Conservation (phyloP, 30 jellyfish, hydroid and myxozoan species). For the Cassiopea andromeda region DNA sequence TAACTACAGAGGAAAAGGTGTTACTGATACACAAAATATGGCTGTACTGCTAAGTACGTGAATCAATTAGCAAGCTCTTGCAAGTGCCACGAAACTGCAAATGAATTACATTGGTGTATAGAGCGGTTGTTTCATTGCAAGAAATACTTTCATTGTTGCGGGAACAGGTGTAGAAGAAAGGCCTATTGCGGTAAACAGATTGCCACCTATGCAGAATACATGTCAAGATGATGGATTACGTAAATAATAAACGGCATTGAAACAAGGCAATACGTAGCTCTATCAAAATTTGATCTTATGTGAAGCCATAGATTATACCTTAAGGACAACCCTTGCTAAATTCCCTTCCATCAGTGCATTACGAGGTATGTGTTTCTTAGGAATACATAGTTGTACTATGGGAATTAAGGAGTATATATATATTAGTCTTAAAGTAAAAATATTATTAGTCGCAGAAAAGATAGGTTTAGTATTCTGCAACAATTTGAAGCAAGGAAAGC, state of each 20-base stretch:
- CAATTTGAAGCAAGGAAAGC: not conserved
- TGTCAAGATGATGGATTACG: constrained; percentile 16
- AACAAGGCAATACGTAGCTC: not conserved
- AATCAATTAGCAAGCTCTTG: too few relatives aligned
- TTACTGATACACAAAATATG: too few relatives aligned
- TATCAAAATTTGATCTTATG: not conserved
- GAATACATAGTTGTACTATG: too few relatives aligned
- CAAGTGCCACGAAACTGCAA: too few relatives aligned
- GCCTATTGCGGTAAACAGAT: not conserved
- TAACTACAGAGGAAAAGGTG: too few relatives aligned
- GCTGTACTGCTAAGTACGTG: too few relatives aligned
- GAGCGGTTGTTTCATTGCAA: not conserved
- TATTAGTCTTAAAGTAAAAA: not conserved
- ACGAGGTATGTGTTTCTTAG: too few relatives aligned
- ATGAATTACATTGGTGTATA: not conserved
- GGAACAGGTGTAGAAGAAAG: not conserved
- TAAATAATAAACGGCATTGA: not conserved
- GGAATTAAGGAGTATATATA: too few relatives aligned
- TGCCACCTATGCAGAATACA: constrained; percentile 7
- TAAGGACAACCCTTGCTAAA: not conserved
- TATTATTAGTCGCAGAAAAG: not conserved
- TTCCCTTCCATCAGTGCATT: too few relatives aligned
- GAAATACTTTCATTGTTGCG: not conserved
- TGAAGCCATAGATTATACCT: not conserved
- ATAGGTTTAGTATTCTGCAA: not conserved